phyloP scores from a whole-genome alignment of 2,888 invertebrate species.

The Pseudococcus jackbeardsleyi region DNA sequence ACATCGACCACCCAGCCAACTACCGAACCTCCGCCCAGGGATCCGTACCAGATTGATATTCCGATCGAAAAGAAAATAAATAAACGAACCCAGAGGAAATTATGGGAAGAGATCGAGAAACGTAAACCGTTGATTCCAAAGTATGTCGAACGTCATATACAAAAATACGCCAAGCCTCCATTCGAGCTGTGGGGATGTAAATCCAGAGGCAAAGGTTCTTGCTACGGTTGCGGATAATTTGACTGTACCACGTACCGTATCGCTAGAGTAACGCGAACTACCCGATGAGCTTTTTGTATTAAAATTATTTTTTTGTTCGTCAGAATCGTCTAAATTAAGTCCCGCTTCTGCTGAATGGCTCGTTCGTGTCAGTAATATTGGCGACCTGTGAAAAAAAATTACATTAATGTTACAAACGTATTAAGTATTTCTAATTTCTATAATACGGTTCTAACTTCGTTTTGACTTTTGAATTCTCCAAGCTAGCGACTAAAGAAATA shows the following conservation, averaged over 20 bases:
- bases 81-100: constrained; percentile 45
- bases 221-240: constrained; percentile 53
- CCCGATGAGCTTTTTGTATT: constrained; percentile 46
- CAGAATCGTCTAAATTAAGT: constrained; percentile 52
- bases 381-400: constrained; percentile 69
- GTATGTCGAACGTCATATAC: constrained; percentile 55
- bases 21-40: neutral
- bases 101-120: constrained; percentile 62
- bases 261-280: neutral
- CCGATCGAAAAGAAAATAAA: constrained; percentile 57
- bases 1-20: neutral
- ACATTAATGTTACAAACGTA: neutral
- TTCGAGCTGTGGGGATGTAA: constrained; percentile 56
- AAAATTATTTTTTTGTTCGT: constrained; percentile 50
- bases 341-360: constrained; percentile 56
- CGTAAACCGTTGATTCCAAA: constrained; percentile 59
- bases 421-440: neutral
- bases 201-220: constrained; percentile 56
- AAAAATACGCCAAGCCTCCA: constrained; percentile 62
- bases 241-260: neutral
- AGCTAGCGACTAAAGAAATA: neutral
- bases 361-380: constrained; percentile 45
- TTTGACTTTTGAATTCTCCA: neutral
- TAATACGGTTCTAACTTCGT: neutral
- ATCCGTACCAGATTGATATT: constrained; percentile 54